phyloP scores from a whole-genome alignment of 2,113 vertebrate genomes.

The Semicossyphus pulcher region DNA sequence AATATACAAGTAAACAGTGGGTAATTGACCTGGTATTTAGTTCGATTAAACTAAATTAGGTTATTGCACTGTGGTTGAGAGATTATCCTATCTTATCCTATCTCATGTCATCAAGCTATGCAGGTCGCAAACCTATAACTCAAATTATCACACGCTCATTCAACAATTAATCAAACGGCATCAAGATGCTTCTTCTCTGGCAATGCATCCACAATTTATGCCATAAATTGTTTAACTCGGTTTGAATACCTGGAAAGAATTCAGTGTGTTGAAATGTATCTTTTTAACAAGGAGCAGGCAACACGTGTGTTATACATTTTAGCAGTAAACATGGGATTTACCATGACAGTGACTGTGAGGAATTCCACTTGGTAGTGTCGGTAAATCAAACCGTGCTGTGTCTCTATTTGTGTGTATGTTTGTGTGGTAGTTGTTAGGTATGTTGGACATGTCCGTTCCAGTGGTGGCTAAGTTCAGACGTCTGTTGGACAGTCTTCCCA shows the following conservation, averaged over 20 bases:
- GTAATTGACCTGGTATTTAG: too few species aligned
- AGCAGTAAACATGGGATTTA: background rate
- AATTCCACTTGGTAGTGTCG: background rate
- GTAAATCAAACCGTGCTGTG: background rate
- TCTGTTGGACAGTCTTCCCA: constrained; percentile 92
- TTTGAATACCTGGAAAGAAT: background rate
- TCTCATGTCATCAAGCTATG: background rate
- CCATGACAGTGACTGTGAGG: background rate
- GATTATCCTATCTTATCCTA: background rate
- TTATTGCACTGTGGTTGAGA: too few species aligned
- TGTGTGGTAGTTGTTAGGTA: constrained; percentile 87
- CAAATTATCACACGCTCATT: background rate
- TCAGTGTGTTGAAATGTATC: background rate
- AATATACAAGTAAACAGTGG: too few species aligned
- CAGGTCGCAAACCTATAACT: background rate
- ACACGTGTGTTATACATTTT: background rate
- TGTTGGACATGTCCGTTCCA: constrained; percentile 96
- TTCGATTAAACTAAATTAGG: too few species aligned
- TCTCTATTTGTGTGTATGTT: constrained; percentile 9
- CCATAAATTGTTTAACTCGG: background rate
- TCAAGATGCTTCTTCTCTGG: background rate
- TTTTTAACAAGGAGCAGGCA: background rate
- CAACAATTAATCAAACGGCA: background rate
- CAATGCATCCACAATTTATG: background rate
- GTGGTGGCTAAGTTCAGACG: constrained; percentile 94